phyloP scores from a whole-genome alignment of 2,113 vertebrate species.

The Sinocyclocheilus anshuiensis region DNA sequence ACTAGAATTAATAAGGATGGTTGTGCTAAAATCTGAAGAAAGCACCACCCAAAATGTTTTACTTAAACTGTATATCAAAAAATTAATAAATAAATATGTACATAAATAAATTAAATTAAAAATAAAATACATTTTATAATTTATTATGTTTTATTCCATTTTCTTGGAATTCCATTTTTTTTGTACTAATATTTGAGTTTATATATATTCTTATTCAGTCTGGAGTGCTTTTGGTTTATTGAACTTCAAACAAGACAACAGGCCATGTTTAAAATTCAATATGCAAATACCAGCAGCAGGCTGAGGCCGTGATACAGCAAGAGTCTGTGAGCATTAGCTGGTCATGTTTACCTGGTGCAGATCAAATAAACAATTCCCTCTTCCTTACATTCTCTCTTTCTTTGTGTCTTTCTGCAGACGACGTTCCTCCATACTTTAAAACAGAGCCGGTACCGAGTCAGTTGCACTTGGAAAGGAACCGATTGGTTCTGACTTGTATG shows the following conservation, averaged over 20 bases:
- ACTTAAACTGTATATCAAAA: background rate
- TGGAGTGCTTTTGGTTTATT: background rate
- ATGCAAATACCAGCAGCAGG: background rate
- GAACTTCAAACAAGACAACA: background rate
- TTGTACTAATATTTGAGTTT: background rate
- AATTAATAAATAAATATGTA: too few relatives aligned
- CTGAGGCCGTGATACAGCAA: background rate
- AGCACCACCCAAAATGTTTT: background rate
- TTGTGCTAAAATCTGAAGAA: background rate
- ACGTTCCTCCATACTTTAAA: constrained; percentile 96
- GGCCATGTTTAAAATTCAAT: background rate
- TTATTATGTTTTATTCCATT: too few relatives aligned
- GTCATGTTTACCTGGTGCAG: background rate
- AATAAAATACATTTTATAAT: too few relatives aligned
- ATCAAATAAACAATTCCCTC: background rate
- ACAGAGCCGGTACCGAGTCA: constrained; percentile 93
- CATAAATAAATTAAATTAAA: too few relatives aligned
- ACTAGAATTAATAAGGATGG: background rate
- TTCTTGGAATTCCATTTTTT: background rate
- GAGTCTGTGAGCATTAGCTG: background rate
- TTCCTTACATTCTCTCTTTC: background rate
- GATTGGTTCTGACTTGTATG: constrained; percentile 97
- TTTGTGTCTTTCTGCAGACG: constrained; percentile 74
- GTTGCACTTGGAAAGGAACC: constrained; percentile 94
- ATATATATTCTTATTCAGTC: background rate